Evolutionary conservation across 1,140 invertebrate species (phyloP), one percentile per base, ranked within the genome.

Genomic region (Drosophila chauvacae): DNA sequence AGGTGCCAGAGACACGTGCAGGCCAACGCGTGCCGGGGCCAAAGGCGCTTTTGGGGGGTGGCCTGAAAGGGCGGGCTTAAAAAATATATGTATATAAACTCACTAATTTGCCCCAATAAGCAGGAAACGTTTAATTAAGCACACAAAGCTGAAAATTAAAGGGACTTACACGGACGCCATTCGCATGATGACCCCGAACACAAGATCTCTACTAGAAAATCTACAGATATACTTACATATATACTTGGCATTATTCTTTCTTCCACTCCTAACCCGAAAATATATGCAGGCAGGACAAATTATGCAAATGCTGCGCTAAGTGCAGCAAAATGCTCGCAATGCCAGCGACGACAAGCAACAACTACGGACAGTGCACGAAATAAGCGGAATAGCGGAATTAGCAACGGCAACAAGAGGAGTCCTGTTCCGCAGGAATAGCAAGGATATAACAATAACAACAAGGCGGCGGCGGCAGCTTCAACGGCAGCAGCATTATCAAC

Each of bases 1-100:
- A 72, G 84, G 84, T 88, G 83, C 23, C 57, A 48, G 33, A 56
- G 80, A 66, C 83, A 86, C 83, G 82, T 86, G 83, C 80, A 62
- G 74, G 69, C 62, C 70, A 64, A 75, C 66, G 83, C 83, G 50
- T 70, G 71, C 47, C 66, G n/a, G 18, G 26, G 11, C 50, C 37
- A 56, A 47, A 45, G 33, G 20, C 48, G 13, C 28, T n/a, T 16
- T 51, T 16, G 20, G 41, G 42, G 44, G 65, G n/a, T 37, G 30
- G 33, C 23, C 20, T 66, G 7, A 35, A 42, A 66, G 33, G 59
- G n/a, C 11, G 35, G 37, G 13, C 53, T 65, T 50, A 5, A 50
- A 45, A 58, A 53, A 26, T 35, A 11, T 10, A 26, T 35, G 23
- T 23, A 23, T 37, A 37, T 7, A 37, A 14, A 35, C 51, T 35